A percentile compares a stretch with the other conserved stretches of the same genome.
Evolutionary conservation across 2,888 invertebrate genomes (phyloP).

Genomic region (Noctua janthina): DNA sequence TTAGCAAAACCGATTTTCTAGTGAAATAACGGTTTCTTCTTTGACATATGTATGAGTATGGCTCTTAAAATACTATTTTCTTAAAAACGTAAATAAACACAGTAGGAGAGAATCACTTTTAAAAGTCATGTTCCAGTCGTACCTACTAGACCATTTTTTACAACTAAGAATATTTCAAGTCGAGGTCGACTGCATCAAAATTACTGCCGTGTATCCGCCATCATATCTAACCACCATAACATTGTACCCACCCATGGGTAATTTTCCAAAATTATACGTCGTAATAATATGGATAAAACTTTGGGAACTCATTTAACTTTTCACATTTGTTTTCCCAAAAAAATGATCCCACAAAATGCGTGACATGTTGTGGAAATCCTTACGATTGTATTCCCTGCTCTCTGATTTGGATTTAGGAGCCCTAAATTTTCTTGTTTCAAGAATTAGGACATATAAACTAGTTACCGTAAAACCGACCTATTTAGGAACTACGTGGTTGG

Average conservation of each 20-base stretch:
- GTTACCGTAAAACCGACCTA: constrained; percentile 42
- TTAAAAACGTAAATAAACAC: too few relatives aligned
- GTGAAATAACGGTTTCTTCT: too few relatives aligned
- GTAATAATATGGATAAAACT: constrained; percentile 16
- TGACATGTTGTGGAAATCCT: constrained; percentile 13
- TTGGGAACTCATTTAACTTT: constrained; percentile 41
- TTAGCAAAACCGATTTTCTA: too few relatives aligned
- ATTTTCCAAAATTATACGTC: constrained; percentile 25
- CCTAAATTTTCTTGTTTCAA: constrained; percentile 11
- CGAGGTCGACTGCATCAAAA: constrained; percentile 27
- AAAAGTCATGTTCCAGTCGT: background rate
- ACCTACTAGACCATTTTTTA: constrained; percentile 13
- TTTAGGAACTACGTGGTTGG: constrained; percentile 29
- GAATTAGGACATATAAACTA: constrained; percentile 20
- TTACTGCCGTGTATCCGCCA: constrained; percentile 21
- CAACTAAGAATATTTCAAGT: background rate
- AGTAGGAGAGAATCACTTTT: too few relatives aligned
- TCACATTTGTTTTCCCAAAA: constrained; percentile 29
- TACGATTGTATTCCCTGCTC: constrained; percentile 5
- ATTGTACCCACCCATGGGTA: constrained; percentile 9
- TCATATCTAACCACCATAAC: constrained; percentile 10
- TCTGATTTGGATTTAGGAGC: constrained; percentile 16
- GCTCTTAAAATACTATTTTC: too few relatives aligned
- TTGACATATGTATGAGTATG: too few relatives aligned
- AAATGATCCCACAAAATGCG: background rate